phyloP scores from a whole-genome alignment of 2,888 invertebrate genomes.

The Imbricaverruca yamaguchii region DNA sequence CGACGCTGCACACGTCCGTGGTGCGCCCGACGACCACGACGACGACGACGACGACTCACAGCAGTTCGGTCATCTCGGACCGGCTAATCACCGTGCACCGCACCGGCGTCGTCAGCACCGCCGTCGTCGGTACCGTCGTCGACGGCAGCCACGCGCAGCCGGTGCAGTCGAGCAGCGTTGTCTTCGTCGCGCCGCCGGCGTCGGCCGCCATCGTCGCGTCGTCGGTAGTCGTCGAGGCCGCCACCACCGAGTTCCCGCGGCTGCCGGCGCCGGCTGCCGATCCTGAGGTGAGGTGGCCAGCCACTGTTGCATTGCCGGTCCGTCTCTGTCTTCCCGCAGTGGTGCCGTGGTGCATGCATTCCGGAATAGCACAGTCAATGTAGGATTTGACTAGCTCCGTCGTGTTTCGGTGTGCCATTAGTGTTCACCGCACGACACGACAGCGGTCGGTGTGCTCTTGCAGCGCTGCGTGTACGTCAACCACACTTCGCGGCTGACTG shows the following conservation, averaged over 20 bases:
- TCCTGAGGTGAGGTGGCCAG: conserved; percentile 26
- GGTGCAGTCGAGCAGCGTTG: conserved; percentile 68
- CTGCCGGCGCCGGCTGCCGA: conserved; percentile 24
- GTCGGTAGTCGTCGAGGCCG: conserved; percentile 41
- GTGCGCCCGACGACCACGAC: conserved; percentile 72
- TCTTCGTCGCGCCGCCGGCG: conserved; percentile 49
- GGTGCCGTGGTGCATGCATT: too few species aligned
- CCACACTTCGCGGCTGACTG: too few species aligned
- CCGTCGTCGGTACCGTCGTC: conserved; percentile 80
- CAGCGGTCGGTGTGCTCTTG: too few species aligned
- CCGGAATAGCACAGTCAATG: too few species aligned
- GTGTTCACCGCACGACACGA: too few species aligned
- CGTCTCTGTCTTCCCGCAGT: too few species aligned
- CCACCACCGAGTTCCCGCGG: conserved; percentile 30
- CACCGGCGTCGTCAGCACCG: conserved; percentile 78
- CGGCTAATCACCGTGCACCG: conserved; percentile 73
- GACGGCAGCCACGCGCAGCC: conserved; percentile 78
- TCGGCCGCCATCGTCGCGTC: conserved; percentile 66
- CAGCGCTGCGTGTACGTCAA: too few species aligned
- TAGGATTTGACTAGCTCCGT: too few species aligned
- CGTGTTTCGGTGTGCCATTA: too few species aligned
- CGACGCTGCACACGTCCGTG: neutral
- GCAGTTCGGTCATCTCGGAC: conserved; percentile 73
- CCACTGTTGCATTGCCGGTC: neutral
- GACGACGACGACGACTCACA: conserved; percentile 71